These are phyloP conservation scores for Laupala kohalensis DNA, from an alignment of 1,140 invertebrate genomes.

Conservation along the genomic window DNA sequence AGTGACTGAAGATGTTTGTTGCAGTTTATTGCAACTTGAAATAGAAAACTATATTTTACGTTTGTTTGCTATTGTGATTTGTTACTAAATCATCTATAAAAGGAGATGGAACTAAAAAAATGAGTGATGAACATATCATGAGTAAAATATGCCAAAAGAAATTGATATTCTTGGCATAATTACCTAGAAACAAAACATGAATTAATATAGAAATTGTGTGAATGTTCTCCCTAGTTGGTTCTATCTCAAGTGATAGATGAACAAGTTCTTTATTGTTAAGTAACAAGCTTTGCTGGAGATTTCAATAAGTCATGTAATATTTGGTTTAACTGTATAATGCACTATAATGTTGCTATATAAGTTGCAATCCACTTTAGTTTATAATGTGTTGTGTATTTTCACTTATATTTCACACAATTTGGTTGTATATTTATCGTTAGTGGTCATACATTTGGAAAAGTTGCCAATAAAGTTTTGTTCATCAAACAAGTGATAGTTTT, in stretches of 20 bases:
- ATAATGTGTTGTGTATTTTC: neutral
- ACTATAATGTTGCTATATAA: neutral
- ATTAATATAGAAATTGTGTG: too few relatives aligned
- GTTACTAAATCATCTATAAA: neutral
- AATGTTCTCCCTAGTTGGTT: too few relatives aligned
- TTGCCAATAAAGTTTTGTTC: neutral
- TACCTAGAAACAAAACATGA: too few relatives aligned
- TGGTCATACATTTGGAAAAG: neutral
- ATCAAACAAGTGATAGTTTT: too few relatives aligned
- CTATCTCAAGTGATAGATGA: neutral
- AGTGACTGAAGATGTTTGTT: too few relatives aligned
- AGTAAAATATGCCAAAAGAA: too few relatives aligned
- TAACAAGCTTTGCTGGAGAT: neutral
- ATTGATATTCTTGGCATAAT: too few relatives aligned
- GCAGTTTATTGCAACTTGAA: too few relatives aligned
- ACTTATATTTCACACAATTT: neutral
- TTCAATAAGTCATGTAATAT: neutral
- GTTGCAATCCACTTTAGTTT: neutral
- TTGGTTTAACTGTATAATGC: neutral
- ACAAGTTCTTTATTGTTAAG: neutral
- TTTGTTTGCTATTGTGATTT: neutral
- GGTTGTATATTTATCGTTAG: neutral
- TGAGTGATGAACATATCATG: too few relatives aligned
- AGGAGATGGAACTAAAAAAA: neutral
- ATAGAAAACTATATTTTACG: neutral